A percentile compares a stretch with the other conserved stretches of the same genome.
Conservation (phyloP, 2,113 vertebrate genomes). For the Ptilorrhoa leucosticta region DNA sequence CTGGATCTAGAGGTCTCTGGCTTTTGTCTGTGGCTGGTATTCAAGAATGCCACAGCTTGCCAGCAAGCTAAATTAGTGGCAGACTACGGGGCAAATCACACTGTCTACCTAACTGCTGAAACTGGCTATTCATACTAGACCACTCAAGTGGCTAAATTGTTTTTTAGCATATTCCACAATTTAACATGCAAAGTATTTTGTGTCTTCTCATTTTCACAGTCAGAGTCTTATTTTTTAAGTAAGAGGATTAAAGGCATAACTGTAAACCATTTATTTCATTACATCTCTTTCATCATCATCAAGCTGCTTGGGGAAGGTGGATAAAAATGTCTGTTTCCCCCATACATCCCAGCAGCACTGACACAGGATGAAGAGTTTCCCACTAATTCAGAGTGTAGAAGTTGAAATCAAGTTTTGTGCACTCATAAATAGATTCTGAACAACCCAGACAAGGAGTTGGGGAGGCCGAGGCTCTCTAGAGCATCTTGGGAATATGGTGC, state of each 20-base stretch:
- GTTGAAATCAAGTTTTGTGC: background rate
- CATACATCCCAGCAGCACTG: background rate
- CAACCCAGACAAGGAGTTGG: background rate
- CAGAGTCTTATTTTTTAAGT: background rate
- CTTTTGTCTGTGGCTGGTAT: background rate
- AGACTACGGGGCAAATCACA: background rate
- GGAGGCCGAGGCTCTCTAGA: background rate
- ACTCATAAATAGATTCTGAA: background rate
- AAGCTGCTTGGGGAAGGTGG: background rate
- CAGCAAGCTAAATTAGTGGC: background rate
- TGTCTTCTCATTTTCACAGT: background rate
- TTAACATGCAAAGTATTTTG: background rate
- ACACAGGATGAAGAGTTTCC: background rate
- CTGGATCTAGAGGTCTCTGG: background rate
- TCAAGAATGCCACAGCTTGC: background rate
- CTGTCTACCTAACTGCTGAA: background rate
- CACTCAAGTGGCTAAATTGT: background rate
- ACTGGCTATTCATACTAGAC: background rate
- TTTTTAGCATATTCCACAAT: background rate
- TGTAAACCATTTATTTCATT: slow-evolving; percentile 41
- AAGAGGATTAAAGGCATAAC: slow-evolving; percentile 33
- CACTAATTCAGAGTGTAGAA: background rate
- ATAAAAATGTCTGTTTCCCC: background rate
- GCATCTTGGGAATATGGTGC: background rate
- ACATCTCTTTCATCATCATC: background rate